Evolutionary conservation across 2,888 invertebrate genomes (phyloP).

Genomic region (Sminthurides aquaticus): DNA sequence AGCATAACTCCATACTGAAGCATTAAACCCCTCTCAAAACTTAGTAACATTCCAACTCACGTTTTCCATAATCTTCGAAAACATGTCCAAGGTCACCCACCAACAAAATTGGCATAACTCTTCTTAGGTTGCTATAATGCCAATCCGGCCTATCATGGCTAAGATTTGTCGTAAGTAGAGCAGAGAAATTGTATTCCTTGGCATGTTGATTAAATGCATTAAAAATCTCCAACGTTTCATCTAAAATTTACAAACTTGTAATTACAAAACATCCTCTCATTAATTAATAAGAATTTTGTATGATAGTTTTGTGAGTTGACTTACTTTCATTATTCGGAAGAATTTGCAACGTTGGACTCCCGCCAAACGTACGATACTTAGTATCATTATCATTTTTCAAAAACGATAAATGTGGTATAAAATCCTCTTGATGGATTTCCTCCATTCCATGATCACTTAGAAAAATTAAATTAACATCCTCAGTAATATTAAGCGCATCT

Average conservation of each 20-base stretch:
- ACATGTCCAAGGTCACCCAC: slow-evolving; percentile 58
- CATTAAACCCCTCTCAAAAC: background rate
- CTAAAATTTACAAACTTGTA: background rate
- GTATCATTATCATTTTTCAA: slow-evolving; percentile 45
- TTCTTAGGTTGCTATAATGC: slow-evolving; percentile 56
- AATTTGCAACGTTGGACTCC: slow-evolving; percentile 56
- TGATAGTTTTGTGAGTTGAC: slow-evolving; percentile 39
- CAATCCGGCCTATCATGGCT: slow-evolving; percentile 50
- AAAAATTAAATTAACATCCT: slow-evolving; percentile 58
- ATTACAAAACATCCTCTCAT: background rate
- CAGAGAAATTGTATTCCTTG: background rate
- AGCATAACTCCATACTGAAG: background rate
- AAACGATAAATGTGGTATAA: slow-evolving; percentile 53
- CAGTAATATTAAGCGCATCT: slow-evolving; percentile 49
- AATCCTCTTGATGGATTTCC: slow-evolving; percentile 48
- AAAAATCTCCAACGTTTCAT: background rate
- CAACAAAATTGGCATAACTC: slow-evolving; percentile 58
- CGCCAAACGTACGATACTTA: slow-evolving; percentile 50
- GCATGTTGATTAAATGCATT: background rate
- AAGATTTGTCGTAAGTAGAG: slow-evolving; percentile 54
- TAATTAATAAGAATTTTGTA: background rate
- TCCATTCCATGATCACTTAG: slow-evolving; percentile 70
- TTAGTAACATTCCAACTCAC: background rate
- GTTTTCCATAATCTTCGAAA: slow-evolving; percentile 50
- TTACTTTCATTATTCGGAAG: slow-evolving; percentile 53